Conservation (phyloP, 2,888 invertebrate genomes). For the Dicyrtomina minuta region DNA sequence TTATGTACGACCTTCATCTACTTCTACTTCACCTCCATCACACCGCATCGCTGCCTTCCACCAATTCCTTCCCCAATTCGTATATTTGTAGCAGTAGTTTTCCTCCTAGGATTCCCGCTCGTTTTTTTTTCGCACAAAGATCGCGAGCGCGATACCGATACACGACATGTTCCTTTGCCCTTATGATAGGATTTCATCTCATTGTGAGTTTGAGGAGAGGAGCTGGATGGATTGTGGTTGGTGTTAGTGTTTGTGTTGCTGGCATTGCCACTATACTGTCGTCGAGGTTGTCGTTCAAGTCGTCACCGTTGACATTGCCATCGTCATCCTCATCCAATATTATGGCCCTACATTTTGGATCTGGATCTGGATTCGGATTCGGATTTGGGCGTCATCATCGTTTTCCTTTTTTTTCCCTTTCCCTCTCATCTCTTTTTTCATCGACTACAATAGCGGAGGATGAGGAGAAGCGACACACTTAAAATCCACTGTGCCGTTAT, state of each 20-base stretch:
- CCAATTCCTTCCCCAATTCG: too few relatives aligned
- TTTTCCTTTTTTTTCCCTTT: background rate
- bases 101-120: too few relatives aligned
- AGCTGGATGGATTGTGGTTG: too few relatives aligned
- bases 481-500: conserved; percentile 31
- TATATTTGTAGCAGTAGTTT: background rate
- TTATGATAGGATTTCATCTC: background rate
- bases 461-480: conserved; percentile 24
- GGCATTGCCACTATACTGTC: conserved; percentile 11
- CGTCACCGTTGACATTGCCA: background rate
- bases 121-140: too few relatives aligned
- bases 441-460: conserved; percentile 17
- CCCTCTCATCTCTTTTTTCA: background rate
- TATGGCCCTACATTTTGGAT: too few relatives aligned
- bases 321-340: background rate
- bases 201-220: too few relatives aligned
- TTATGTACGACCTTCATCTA: too few relatives aligned
- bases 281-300: too few relatives aligned
- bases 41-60: too few relatives aligned
- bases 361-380: too few relatives aligned
- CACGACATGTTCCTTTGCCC: background rate
- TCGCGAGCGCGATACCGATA: background rate
- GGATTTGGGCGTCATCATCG: conserved; percentile 5
- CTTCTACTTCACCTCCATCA: too few relatives aligned
- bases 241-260: conserved; percentile 1